phyloP scores from a whole-genome alignment of 2,113 vertebrate genomes.

The Notothenia rossii region DNA sequence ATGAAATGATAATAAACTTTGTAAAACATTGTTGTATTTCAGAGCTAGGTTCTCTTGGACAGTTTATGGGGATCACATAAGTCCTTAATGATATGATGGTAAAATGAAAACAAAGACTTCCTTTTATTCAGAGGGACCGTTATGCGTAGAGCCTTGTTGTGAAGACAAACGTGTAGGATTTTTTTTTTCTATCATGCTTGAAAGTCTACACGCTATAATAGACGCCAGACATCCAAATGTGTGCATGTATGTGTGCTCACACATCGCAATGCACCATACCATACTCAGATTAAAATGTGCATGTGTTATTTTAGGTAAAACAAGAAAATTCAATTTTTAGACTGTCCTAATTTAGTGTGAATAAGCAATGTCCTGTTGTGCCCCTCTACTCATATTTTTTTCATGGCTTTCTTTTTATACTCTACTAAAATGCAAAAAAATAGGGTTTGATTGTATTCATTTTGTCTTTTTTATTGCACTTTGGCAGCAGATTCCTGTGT shows the following conservation, averaged over 20 bases:
- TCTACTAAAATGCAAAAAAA: no score
- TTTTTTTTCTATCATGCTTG: constrained; percentile 52
- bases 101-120: constrained; percentile 67
- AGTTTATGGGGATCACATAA: constrained; percentile 40
- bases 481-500: no score
- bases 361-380: neutral
- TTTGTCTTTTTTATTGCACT: no score
- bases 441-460: no score
- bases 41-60: constrained; percentile 29
- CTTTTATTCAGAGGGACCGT: constrained; percentile 41
- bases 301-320: neutral
- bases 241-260: constrained; percentile 15
- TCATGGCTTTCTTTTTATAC: neutral
- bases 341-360: neutral
- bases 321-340: neutral
- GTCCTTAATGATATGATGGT: constrained; percentile 47
- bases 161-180: constrained; percentile 41
- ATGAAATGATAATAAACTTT: constrained; percentile 12
- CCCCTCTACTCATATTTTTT: neutral
- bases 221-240: neutral
- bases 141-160: constrained; percentile 51
- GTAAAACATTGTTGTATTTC: constrained; percentile 38
- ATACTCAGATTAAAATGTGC: neutral
- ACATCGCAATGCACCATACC: neutral
- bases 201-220: constrained; percentile 27